These are phyloP conservation scores for Pimpla rufipes DNA, from an alignment of 2,888 invertebrate species.

Conservation along the genomic window DNA sequence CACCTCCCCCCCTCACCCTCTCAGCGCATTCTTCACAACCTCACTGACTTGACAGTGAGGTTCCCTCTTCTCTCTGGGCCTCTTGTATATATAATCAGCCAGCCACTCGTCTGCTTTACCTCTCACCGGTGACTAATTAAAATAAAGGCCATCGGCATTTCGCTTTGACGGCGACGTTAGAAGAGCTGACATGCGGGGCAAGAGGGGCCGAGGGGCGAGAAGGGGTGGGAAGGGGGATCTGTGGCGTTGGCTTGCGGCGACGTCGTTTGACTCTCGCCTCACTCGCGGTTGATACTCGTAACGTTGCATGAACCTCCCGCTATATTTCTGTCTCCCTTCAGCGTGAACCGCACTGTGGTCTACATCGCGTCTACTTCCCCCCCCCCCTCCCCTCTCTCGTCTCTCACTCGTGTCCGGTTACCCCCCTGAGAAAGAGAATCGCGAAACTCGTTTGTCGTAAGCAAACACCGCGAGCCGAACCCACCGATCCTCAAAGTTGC, in stretches of 20 bases:
- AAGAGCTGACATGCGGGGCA: slow-evolving; percentile 14
- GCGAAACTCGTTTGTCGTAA: slow-evolving; percentile 56
- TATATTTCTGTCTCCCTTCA: slow-evolving; percentile 12
- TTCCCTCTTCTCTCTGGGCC: neutral
- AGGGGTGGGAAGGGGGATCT: slow-evolving; percentile 47
- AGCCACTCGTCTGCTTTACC: slow-evolving; percentile 6
- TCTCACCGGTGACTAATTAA: slow-evolving; percentile 29
- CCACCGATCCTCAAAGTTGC: neutral
- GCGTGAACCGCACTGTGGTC: slow-evolving; percentile 68
- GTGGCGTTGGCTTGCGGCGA: slow-evolving; percentile 64
- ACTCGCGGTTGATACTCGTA: slow-evolving; percentile 63
- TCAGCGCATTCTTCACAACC: too few relatives aligned
- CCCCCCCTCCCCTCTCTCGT: slow-evolving; percentile 37
- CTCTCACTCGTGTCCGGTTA: slow-evolving; percentile 67
- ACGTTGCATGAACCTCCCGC: slow-evolving; percentile 52
- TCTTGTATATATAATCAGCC: neutral
- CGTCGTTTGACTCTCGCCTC: slow-evolving; percentile 63
- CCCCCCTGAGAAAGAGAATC: slow-evolving; percentile 45
- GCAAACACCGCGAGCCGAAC: slow-evolving; percentile 40
- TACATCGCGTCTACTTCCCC: slow-evolving; percentile 41
- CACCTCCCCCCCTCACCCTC: too few relatives aligned
- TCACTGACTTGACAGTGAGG: slow-evolving; percentile 2
- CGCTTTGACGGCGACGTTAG: slow-evolving; percentile 24
- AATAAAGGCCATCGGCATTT: slow-evolving; percentile 29
- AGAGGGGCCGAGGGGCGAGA: neutral